Percentiles rank a stretch among this genome's conserved stretches.
Conservation (phyloP, 2,113 vertebrate genomes). For the Chionis minor region DNA sequence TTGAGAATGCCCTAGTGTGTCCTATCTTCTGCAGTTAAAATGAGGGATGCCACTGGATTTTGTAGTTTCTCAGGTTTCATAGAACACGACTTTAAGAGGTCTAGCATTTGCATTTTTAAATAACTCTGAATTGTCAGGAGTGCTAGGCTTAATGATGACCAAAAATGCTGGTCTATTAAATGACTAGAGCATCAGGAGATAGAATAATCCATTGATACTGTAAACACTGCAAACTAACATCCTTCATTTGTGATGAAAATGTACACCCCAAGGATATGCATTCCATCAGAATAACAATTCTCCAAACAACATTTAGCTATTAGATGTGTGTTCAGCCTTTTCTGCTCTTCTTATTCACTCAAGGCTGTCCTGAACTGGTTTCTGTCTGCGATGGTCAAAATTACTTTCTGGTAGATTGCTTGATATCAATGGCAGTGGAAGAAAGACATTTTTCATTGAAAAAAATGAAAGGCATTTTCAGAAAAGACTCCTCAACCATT, state of each 20-base stretch:
- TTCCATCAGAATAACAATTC: neutral
- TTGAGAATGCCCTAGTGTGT: neutral
- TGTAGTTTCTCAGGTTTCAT: neutral
- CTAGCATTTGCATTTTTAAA: neutral
- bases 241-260: neutral
- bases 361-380: neutral
- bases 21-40: neutral
- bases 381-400: neutral
- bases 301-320: neutral
- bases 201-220: neutral
- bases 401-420: conserved; percentile 45
- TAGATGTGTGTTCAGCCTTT: neutral
- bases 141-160: neutral
- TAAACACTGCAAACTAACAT: neutral
- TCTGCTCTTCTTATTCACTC: neutral
- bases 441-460: conserved; percentile 46
- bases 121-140: neutral
- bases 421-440: neutral
- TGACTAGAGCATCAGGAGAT: neutral
- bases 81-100: neutral
- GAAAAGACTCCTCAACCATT: neutral
- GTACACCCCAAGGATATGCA: neutral
- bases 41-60: neutral
- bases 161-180: neutral
- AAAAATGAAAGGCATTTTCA: conserved; percentile 49